Evolutionary conservation across 2,113 vertebrate species (phyloP).

Genomic region (Aspiorhynchus laticeps): DNA sequence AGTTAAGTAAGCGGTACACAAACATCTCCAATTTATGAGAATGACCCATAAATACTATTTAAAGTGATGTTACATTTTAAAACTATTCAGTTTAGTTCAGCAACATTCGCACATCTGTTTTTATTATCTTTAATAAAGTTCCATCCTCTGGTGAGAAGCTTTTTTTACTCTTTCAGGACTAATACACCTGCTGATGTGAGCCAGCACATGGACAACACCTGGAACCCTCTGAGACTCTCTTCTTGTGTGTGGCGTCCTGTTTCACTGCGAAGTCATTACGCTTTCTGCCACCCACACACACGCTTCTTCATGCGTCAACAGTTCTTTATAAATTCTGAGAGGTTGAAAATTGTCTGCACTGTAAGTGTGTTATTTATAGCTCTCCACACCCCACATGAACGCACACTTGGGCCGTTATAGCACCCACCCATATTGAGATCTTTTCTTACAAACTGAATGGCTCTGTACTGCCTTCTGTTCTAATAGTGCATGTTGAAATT

Average conservation of each 20-base stretch:
- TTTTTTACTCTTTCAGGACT: not conserved
- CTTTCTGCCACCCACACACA: constrained; percentile 23
- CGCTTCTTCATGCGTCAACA: constrained; percentile 3
- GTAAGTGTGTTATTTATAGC: constrained; percentile 23
- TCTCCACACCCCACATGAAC: not conserved
- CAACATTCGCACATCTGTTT: not conserved
- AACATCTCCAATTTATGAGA: not conserved
- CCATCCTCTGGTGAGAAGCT: not conserved
- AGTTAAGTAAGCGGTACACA: not conserved
- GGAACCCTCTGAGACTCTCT: not conserved
- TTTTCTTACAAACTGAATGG: not conserved
- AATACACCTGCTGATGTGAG: not conserved
- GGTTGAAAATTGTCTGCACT: constrained; percentile 31
- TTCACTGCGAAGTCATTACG: constrained; percentile 17
- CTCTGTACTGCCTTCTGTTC: not conserved
- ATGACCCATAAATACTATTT: not conserved
- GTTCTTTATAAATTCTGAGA: constrained; percentile 21
- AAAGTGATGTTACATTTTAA: not conserved
- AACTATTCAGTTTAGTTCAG: not conserved
- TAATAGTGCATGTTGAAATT: not conserved
- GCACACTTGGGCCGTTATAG: not conserved
- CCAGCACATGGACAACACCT: constrained; percentile 15
- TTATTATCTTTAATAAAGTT: not conserved
- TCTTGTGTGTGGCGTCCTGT: not conserved
- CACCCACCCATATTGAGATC: constrained; percentile 7